phyloP scores from a whole-genome alignment of 2,888 invertebrate species.

The Adelphocoris suturalis region DNA sequence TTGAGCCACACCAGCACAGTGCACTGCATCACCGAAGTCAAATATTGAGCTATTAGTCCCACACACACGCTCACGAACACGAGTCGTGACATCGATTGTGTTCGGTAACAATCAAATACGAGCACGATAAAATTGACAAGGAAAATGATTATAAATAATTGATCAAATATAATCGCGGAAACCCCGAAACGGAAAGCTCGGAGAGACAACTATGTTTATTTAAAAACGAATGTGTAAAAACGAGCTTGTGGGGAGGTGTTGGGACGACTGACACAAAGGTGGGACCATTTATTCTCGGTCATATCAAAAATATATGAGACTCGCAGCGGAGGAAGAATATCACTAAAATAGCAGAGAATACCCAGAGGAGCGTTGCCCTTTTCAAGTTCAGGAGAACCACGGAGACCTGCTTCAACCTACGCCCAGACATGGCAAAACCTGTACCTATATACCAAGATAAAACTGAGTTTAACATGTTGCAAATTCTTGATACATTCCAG shows the following conservation, averaged over 20 bases:
- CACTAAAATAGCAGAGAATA: conserved; percentile 11
- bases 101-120: no score
- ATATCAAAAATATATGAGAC: conserved; percentile 26
- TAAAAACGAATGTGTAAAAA: background rate
- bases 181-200: no score
- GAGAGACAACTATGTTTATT: background rate
- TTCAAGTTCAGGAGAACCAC: background rate
- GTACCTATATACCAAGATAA: no score
- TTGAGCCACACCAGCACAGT: conserved; percentile 57
- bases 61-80: conserved; percentile 59
- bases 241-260: background rate
- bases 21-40: conserved; percentile 56
- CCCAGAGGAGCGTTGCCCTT: background rate
- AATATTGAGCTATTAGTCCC: conserved; percentile 59
- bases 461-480: no score
- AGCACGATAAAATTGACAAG: no score
- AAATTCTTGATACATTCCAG: no score
- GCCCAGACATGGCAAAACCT: no score
- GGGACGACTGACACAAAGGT: conserved; percentile 16
- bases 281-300: conserved; percentile 38
- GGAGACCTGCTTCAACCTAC: no score
- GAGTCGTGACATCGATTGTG: conserved; percentile 31
- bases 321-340: background rate
- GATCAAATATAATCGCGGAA: no score
- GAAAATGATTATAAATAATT: no score